Percentiles rank a stretch among this genome's conserved stretches.
Conservation (phyloP, 2,888 invertebrate genomes). For the Muschampia plurimacula region DNA sequence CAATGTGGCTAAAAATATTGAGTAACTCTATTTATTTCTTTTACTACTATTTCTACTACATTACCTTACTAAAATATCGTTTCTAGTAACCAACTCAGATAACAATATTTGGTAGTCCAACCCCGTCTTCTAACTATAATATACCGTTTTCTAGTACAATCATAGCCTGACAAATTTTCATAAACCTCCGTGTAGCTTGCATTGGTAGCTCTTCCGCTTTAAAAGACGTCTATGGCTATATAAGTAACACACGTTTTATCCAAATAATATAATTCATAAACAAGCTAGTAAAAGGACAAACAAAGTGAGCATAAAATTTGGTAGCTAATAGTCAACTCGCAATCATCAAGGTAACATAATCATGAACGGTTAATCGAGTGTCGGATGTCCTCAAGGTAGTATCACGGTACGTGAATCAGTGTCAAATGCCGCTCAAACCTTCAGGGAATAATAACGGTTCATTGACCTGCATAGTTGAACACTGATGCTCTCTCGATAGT, state of each 20-base stretch:
- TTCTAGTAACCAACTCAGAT: too few relatives aligned
- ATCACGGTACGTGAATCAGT: conserved; percentile 66
- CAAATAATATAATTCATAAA: background rate
- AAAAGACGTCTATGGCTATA: background rate
- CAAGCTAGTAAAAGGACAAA: background rate
- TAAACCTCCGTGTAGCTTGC: too few relatives aligned
- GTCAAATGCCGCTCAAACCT: conserved; percentile 64
- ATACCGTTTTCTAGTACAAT: too few relatives aligned
- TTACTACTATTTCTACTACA: too few relatives aligned
- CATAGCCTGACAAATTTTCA: too few relatives aligned
- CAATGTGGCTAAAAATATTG: too few relatives aligned
- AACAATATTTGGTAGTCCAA: too few relatives aligned
- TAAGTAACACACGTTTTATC: background rate
- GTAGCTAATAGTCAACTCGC: background rate
- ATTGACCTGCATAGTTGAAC: conserved; percentile 21
- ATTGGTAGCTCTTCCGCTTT: too few relatives aligned
- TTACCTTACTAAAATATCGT: too few relatives aligned
- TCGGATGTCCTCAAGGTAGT: conserved; percentile 72
- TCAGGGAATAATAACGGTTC: conserved; percentile 46
- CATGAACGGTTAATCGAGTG: conserved; percentile 47
- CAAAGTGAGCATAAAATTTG: background rate
- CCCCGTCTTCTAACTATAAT: background rate
- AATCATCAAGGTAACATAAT: conserved; percentile 13
- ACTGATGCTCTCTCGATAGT: conserved; percentile 25
- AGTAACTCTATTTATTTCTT: too few relatives aligned